These are phyloP conservation scores for Agriopis aurantiaria DNA, from an alignment of 2,888 invertebrate genomes.

Conservation along the genomic window DNA sequence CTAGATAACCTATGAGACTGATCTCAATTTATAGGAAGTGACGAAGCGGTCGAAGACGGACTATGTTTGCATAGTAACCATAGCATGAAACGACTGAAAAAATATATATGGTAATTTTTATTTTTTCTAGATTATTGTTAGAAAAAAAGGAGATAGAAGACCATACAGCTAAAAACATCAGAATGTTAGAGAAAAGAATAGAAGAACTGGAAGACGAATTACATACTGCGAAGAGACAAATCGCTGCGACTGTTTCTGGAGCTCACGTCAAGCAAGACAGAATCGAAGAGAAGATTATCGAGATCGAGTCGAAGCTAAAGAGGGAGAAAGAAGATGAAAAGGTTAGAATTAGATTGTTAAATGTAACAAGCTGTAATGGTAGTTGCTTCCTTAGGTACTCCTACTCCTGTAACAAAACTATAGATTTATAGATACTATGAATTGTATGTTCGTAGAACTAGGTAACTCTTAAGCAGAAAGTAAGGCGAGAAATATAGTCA, in stretches of 20 bases:
- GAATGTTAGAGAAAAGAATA: conserved; percentile 60
- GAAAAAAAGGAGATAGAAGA: conserved; percentile 70
- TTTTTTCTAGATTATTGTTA: conserved; percentile 64
- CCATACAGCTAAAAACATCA: conserved; percentile 56
- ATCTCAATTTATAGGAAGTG: too few relatives aligned
- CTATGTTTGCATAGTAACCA: too few relatives aligned
- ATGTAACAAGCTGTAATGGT: background rate
- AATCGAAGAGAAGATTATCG: conserved; percentile 65
- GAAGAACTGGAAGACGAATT: conserved; percentile 68
- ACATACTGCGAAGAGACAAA: conserved; percentile 65
- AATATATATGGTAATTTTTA: background rate
- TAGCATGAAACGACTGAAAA: too few relatives aligned
- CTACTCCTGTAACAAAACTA: too few relatives aligned
- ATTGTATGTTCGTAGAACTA: too few relatives aligned
- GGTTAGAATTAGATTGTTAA: conserved; percentile 45
- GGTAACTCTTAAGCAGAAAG: too few relatives aligned
- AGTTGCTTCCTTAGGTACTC: too few relatives aligned
- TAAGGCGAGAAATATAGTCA: too few relatives aligned
- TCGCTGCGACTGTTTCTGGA: conserved; percentile 59
- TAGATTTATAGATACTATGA: too few relatives aligned
- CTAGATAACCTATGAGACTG: too few relatives aligned
- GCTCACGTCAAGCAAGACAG: conserved; percentile 65
- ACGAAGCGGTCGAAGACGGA: too few relatives aligned
- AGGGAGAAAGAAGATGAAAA: conserved; percentile 61
- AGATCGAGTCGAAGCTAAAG: conserved; percentile 64